phyloP scores from a whole-genome alignment of 2,113 vertebrate genomes.

The Ameiurus melas region DNA sequence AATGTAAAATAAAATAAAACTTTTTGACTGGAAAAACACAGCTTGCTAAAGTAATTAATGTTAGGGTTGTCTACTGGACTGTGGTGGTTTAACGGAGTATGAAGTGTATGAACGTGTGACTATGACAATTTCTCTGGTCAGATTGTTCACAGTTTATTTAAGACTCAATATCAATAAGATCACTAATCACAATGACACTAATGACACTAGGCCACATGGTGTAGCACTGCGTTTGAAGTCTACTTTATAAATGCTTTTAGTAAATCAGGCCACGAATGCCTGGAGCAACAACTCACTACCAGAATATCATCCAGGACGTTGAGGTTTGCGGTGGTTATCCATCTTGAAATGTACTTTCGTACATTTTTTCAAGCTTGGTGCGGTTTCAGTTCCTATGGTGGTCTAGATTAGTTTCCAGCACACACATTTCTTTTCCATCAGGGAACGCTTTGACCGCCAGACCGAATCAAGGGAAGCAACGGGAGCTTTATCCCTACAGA shows the following conservation, averaged over 20 bases:
- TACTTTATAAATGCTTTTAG: not conserved
- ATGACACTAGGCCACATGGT: not conserved
- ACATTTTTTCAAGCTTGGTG: constrained; percentile 12
- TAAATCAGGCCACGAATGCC: constrained; percentile 2
- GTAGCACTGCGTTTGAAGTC: not conserved
- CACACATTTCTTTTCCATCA: constrained; percentile 18
- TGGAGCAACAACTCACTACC: not conserved
- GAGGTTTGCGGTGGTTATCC: constrained; percentile 28
- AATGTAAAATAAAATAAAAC: not conserved
- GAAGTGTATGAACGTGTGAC: not conserved
- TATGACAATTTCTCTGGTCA: not conserved
- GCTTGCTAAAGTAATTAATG: not conserved
- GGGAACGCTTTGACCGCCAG: constrained; percentile 19
- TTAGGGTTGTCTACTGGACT: not conserved
- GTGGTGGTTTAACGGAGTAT: not conserved
- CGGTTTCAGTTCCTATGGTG: constrained; percentile 10
- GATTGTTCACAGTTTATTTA: not conserved
- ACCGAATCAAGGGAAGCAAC: not conserved
- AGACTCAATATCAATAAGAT: not conserved
- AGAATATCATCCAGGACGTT: constrained; percentile 6
- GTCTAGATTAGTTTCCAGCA: constrained; percentile 24
- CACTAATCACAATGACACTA: not conserved
- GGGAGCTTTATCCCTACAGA: not conserved
- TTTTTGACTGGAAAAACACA: not conserved
- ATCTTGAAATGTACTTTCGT: constrained; percentile 30